A percentile compares a stretch with the other conserved stretches of the same genome.
These are phyloP conservation scores for Carassius auratus DNA, from an alignment of 2,113 vertebrate species.

Conservation along the genomic window DNA sequence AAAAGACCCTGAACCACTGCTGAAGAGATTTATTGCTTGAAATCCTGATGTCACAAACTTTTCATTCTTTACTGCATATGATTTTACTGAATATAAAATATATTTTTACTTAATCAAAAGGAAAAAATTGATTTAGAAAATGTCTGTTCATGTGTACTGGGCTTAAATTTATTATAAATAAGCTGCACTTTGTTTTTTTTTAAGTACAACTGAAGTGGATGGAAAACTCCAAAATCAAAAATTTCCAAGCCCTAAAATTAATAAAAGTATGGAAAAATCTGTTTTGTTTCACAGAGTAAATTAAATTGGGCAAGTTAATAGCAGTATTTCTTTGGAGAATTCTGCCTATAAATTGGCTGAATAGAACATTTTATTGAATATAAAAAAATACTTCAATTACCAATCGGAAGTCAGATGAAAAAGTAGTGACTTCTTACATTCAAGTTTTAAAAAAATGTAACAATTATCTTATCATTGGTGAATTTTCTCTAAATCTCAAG, in stretches of 20 bases:
- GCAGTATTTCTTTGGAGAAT: background rate
- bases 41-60: background rate
- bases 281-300: background rate
- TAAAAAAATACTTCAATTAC: background rate
- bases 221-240: background rate
- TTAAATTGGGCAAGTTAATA: background rate
- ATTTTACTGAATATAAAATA: background rate
- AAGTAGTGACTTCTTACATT: background rate
- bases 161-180: background rate
- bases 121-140: background rate
- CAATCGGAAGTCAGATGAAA: background rate
- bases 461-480: background rate
- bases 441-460: background rate
- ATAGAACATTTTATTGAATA: background rate
- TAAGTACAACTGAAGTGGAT: background rate
- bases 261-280: background rate
- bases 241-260: background rate
- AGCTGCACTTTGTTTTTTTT: too few relatives aligned
- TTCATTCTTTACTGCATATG: background rate
- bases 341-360: background rate
- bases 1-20: constrained; percentile 19
- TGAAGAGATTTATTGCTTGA: constrained; percentile 1
- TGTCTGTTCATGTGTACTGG: background rate
- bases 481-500: constrained; percentile 30
- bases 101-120: background rate